Evolutionary conservation across 1,140 invertebrate species (phyloP).

Genomic region (Dryas iulia): DNA sequence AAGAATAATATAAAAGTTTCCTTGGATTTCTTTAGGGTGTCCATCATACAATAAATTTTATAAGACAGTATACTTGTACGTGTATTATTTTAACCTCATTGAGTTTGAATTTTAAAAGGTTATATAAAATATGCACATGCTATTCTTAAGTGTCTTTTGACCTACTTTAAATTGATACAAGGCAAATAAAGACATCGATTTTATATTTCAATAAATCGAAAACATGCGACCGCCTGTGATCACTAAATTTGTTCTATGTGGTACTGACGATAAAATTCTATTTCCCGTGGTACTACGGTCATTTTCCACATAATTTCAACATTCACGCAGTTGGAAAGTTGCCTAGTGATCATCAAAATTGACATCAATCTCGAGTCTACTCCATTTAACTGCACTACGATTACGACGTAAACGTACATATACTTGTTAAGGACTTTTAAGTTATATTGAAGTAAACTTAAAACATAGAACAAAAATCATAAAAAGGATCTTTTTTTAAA

Average conservation of each 20-base stretch:
- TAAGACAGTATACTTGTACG: too few species aligned
- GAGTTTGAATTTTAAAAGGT: neutral
- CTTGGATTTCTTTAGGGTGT: too few species aligned
- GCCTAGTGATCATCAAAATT: conserved; percentile 16
- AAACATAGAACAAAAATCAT: too few species aligned
- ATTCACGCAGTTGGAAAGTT: conserved; percentile 25
- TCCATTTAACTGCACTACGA: neutral
- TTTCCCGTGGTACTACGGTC: conserved; percentile 12
- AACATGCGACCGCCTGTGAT: neutral
- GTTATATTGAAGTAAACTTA: neutral
- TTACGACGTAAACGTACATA: neutral
- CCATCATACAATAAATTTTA: too few species aligned
- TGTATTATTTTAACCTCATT: neutral
- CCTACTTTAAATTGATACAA: neutral
- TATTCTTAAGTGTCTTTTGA: neutral
- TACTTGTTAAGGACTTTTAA: neutral
- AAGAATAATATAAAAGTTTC: too few species aligned
- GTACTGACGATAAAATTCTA: conserved; percentile 25
- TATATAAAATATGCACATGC: neutral
- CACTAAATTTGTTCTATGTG: neutral
- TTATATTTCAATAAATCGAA: neutral
- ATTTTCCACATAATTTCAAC: conserved; percentile 20
- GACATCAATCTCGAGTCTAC: neutral
- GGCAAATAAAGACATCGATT: neutral
- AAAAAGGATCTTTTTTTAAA: neutral